These are phyloP conservation scores for Stercorarius parasiticus DNA, from an alignment of 2,113 vertebrate species.

Conservation along the genomic window DNA sequence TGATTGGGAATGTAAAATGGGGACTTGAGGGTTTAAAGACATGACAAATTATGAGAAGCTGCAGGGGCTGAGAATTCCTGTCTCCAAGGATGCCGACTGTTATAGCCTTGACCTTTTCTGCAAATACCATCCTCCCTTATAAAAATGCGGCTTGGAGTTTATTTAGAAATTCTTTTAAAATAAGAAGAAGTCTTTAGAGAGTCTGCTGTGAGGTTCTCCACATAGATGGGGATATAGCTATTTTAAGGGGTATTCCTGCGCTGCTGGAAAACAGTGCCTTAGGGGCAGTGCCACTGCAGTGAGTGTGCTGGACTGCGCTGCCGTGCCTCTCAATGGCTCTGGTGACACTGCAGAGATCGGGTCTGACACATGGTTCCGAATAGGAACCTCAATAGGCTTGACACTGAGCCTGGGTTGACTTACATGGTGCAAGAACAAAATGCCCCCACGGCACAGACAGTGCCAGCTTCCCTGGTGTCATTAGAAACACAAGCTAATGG, in stretches of 20 bases:
- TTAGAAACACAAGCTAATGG: neutral
- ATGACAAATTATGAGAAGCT: conserved; percentile 58
- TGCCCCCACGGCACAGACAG: neutral
- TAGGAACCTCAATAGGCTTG: neutral
- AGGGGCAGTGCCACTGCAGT: neutral
- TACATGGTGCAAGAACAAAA: neutral
- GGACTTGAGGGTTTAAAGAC: conserved; percentile 58
- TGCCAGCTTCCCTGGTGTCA: neutral
- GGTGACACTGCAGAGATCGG: neutral
- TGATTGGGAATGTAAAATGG: conserved; percentile 23
- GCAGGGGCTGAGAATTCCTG: conserved; percentile 52
- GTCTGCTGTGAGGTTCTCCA: neutral
- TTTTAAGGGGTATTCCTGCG: neutral
- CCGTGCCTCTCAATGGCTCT: neutral
- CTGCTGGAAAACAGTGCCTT: neutral
- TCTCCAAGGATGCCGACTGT: conserved; percentile 53
- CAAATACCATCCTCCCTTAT: conserved; percentile 59
- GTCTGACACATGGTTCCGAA: neutral
- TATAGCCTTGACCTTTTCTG: conserved; percentile 51
- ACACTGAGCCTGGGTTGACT: neutral
- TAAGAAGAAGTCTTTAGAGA: neutral
- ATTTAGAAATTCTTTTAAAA: conserved; percentile 54
- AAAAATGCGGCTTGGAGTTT: conserved; percentile 54
- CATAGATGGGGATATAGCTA: neutral
- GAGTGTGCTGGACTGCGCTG: fast-evolving